Base-by-base conservation (phyloP, 2,888 invertebrate genomes). In the Mythimna albipuncta region DNA sequence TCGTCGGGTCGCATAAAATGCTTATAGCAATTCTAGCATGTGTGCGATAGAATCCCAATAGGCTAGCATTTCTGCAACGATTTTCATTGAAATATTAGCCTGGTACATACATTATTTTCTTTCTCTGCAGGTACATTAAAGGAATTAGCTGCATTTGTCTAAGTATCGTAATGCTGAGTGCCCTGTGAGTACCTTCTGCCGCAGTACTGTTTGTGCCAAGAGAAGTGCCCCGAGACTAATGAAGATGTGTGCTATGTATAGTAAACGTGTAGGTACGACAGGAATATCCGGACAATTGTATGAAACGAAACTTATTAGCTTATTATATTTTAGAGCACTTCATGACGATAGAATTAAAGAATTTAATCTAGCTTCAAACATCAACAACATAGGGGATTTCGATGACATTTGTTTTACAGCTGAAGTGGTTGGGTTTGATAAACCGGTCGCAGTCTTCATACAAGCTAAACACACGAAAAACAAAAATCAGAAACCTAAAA, bases 341-440 rank as follows among this genome's bases (percentile, higher is more conserved):
- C 69, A 72, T 21, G 69, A 85, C 52, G 35, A 73, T 0, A 47
- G 55, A 38, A 62, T 86, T 9, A 57, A 64, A 47, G 64, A 84
- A 10, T 82, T 85, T 52, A 62, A 78, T 16, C 63, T 86, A 38
- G 85, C 79, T 10, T 79, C 84, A 7, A 86, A 85, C 64, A 72
- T 85, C 50, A 75, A 75, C 16, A 58, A 67, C 3, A 59, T 81
- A 0, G 86, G 81, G 0, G 77, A 72, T 2, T 79, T 85, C 6
- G 85, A 85, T 57, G 86, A 86, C 16, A 73, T 86, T 21, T 82
- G 78, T 63, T 65, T 85, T 1, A 85, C 59, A 73, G 72, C 70
- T 0, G 77, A 72, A 50, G 50, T 74, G 0, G 62, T 73, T 3
- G 73, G 64, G 1, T n/a, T 50, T 1, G 47, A 73, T 13, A 61